A percentile compares a stretch with the other conserved stretches of the same genome.
phyloP scores from a whole-genome alignment of 2,888 invertebrate species.

The Philopedon plagiatum region DNA sequence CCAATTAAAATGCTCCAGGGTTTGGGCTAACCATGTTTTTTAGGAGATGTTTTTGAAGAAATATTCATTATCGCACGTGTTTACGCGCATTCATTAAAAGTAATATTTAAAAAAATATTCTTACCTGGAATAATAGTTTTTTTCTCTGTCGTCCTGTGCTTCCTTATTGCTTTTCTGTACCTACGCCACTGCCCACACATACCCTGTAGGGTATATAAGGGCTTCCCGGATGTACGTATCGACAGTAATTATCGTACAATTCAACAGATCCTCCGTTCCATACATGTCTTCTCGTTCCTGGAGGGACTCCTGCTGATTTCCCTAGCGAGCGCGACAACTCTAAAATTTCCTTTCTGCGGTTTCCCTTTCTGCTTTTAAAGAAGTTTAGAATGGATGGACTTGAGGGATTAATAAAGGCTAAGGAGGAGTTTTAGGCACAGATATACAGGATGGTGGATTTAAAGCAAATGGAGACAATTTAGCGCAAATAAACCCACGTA shows the following conservation, averaged over 20 bases:
- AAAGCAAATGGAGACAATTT: too few species aligned
- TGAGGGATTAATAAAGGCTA: neutral
- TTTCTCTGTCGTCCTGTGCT: too few species aligned
- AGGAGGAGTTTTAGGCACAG: neutral
- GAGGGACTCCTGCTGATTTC: constrained; percentile 29
- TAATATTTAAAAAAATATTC: too few species aligned
- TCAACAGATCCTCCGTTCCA: constrained; percentile 20
- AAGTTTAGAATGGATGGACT: constrained; percentile 15
- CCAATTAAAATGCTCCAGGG: constrained; percentile 6
- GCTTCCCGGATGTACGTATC: neutral
- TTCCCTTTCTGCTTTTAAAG: constrained; percentile 16
- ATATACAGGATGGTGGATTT: neutral
- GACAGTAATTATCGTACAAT: constrained; percentile 23
- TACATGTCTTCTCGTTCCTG: constrained; percentile 24
- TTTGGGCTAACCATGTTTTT: neutral
- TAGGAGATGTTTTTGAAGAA: too few species aligned
- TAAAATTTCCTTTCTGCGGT: constrained; percentile 30
- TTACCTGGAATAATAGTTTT: too few species aligned
- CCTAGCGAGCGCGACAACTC: constrained; percentile 26
- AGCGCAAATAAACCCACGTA: too few species aligned
- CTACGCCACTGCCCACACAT: neutral
- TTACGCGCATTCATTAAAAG: too few species aligned
- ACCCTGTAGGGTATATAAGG: neutral
- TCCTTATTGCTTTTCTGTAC: neutral
- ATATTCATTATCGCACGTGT: too few species aligned